Percentiles rank a stretch among this genome's conserved stretches.
phyloP scores from a whole-genome alignment of 2,888 invertebrate genomes.

The Busseola fusca region DNA sequence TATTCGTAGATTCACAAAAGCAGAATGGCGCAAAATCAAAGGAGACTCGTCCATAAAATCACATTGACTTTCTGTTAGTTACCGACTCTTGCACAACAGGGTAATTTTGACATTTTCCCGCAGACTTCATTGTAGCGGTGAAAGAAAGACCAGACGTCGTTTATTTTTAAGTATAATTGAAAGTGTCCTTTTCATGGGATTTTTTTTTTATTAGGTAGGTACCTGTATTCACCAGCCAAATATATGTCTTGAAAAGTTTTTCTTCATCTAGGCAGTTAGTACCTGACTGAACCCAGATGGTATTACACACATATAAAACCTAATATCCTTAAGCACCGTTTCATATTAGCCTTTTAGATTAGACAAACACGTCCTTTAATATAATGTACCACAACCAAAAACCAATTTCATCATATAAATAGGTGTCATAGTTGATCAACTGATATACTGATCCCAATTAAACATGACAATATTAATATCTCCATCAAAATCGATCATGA shows the following conservation, averaged over 20 bases:
- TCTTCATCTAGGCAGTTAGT: neutral
- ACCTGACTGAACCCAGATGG: neutral
- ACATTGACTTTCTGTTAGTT: neutral
- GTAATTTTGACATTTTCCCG: neutral
- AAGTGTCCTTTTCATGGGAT: neutral
- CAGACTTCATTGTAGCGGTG: neutral
- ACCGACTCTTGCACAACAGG: neutral
- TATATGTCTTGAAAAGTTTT: neutral
- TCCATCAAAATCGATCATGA: conserved; percentile 44
- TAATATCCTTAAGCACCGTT: neutral
- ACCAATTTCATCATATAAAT: neutral
- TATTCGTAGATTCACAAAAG: neutral
- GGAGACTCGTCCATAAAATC: neutral
- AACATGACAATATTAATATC: conserved; percentile 50
- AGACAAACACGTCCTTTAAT: neutral
- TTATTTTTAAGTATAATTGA: neutral
- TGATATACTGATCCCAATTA: conserved; percentile 25
- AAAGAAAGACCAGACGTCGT: neutral
- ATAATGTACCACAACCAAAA: neutral
- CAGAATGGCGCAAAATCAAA: neutral
- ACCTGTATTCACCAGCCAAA: neutral
- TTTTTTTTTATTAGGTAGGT: too few species aligned
- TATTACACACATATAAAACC: neutral
- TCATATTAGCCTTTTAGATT: neutral
- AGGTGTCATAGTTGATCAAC: conserved; percentile 9